These are phyloP conservation scores for Cerastis leucographa DNA, from an alignment of 2,888 invertebrate genomes.

Conservation along the genomic window DNA sequence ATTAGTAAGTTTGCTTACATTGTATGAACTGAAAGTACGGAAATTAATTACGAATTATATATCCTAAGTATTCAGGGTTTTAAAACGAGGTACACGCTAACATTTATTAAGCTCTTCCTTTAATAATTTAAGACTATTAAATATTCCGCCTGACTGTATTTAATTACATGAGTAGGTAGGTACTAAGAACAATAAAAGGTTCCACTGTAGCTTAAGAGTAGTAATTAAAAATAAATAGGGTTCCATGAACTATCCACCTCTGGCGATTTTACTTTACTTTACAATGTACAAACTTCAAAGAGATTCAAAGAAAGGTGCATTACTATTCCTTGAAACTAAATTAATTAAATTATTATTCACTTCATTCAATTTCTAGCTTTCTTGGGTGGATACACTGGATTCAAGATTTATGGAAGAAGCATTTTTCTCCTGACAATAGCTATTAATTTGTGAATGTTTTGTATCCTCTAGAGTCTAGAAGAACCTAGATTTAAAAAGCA, in stretches of 20 bases:
- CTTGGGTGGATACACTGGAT: neutral
- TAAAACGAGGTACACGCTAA: neutral
- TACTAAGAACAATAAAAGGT: neutral
- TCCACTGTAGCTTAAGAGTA: conserved; percentile 8
- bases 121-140: neutral
- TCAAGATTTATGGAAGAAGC: neutral
- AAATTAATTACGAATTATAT: conserved; percentile 22
- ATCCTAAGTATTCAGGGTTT: neutral
- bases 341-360: neutral
- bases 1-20: conserved; percentile 6
- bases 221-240: conserved; percentile 29
- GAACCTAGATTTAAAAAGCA: neutral
- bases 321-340: conserved; percentile 13
- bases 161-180: conserved; percentile 15
- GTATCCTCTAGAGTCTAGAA: too few species aligned
- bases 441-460: neutral
- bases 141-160: conserved; percentile 5
- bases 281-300: conserved; percentile 16
- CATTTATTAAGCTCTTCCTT: neutral
- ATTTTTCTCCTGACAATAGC: neutral
- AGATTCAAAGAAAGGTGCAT: conserved; percentile 8
- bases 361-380: conserved; percentile 16
- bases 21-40: conserved; percentile 14
- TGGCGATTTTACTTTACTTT: conserved; percentile 2
- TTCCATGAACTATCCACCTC: conserved; percentile 1